phyloP scores from a whole-genome alignment of 2,888 invertebrate species.

The Chymomyza procnemis region DNA sequence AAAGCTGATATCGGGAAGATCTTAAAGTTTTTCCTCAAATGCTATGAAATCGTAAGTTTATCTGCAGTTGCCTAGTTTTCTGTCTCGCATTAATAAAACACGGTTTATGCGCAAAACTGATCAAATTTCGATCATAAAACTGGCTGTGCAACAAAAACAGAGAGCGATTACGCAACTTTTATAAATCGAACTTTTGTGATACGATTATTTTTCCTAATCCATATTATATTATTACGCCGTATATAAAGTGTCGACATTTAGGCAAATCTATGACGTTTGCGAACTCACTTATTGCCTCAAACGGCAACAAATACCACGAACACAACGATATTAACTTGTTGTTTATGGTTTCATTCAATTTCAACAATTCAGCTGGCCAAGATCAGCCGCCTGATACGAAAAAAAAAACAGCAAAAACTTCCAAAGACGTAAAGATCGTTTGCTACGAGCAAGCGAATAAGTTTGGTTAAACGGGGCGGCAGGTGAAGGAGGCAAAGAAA shows the following conservation, averaged over 20 bases:
- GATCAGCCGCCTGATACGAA: constrained; percentile 19
- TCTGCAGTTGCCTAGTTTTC: too few species aligned
- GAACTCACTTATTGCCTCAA: not conserved
- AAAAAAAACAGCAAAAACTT: constrained; percentile 19
- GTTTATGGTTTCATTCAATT: constrained; percentile 37
- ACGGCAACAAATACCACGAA: not conserved
- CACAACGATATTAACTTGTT: constrained; percentile 11
- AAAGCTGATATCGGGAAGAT: too few species aligned
- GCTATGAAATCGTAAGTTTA: too few species aligned
- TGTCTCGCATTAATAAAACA: too few species aligned
- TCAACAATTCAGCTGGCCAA: constrained; percentile 19
- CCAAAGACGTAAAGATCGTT: constrained; percentile 21
- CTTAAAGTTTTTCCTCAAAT: too few species aligned
- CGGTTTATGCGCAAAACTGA: too few species aligned
- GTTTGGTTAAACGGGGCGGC: not conserved
- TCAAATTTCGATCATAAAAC: too few species aligned
- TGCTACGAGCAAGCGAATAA: constrained; percentile 22
- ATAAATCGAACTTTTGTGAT: not conserved
- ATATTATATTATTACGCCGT: not conserved
- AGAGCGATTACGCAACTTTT: not conserved
- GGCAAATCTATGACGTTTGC: not conserved
- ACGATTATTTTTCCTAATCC: not conserved
- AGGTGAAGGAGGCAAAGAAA: not conserved
- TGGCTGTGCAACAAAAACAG: not conserved
- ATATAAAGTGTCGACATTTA: not conserved